Base-by-base conservation (phyloP, 2,888 invertebrate genomes). In the Volucella zonaria region DNA sequence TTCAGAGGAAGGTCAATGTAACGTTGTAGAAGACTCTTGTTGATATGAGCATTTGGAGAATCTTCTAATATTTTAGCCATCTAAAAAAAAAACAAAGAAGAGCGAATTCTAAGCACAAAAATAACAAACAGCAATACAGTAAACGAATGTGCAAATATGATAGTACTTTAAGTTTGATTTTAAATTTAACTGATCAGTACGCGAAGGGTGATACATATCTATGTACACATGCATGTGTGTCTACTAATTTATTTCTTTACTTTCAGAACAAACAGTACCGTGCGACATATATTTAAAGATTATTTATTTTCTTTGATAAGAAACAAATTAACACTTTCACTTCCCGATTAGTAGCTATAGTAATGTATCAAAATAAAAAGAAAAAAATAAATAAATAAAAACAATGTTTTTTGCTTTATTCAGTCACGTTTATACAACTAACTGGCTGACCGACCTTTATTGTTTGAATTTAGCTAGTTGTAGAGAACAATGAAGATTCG, bases 1-100 rank as follows among this genome's bases (percentile, higher is more conserved):
- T 96, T 96, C 82, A 96, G 93, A 0, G 96, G 96, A 87, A 98
- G 93, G 87, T 95, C 94, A 90, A 96, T 93, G 92, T 96, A 98
- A 77, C 95, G 94, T 86, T 93, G 93, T 86, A 96, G 91, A 66
- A 97, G 93, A 58, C 94, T 93, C 92, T 97, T 97, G 88, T 96
- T 95, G 75, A 97, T 93, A 87, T 95, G 95, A 88, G 96, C 96
- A 92, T 97, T 97, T 49, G 97, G 97, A 87, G 97, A 97, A 90
- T 96, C 93, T 88, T 93, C 94, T 88, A 95, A 91, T 88, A 93
- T 93, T 89, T 90, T 89, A 78, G 89, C 89, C 88, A 89, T 89
- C 86, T 88, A 82, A 74, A 58, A 66, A 76, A 76, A 51, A 58
- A 67, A 73, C 59, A 77, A 68, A 77, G 58, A 59, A 73, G 38